Evolutionary conservation across 2,113 vertebrate genomes (phyloP).

Genomic region (Grallaria varia): DNA sequence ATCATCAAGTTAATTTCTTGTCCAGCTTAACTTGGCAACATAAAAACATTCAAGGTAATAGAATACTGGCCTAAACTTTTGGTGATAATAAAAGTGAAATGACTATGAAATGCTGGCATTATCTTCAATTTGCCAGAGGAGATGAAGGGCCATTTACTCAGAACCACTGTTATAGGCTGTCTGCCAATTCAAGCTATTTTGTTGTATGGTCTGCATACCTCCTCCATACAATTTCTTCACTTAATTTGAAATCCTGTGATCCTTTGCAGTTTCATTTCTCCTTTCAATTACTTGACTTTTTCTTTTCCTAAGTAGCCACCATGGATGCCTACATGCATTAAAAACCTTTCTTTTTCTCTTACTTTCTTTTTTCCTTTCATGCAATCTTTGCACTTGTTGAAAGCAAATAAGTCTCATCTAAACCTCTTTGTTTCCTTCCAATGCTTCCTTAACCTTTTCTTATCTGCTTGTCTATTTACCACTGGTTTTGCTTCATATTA

Average conservation of each 20-base stretch:
- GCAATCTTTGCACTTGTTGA: not conserved
- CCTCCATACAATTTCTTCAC: not conserved
- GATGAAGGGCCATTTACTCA: slow-evolving; percentile 23
- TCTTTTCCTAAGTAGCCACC: not conserved
- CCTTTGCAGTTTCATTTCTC: slow-evolving; percentile 18
- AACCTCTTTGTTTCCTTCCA: not conserved
- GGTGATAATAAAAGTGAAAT: slow-evolving; percentile 29
- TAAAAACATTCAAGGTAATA: not conserved
- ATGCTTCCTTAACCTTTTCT: not conserved
- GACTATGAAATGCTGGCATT: slow-evolving; percentile 22
- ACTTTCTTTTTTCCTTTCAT: not conserved
- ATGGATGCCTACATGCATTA: not conserved
- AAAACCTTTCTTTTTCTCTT: not conserved
- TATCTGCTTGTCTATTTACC: not conserved
- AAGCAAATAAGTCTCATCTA: not conserved
- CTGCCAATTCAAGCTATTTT: not conserved
- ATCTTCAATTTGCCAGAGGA: slow-evolving; percentile 37
- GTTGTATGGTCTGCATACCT: not conserved
- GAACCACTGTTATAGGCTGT: not conserved
- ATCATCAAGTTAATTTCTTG: not conserved
- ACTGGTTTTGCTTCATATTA: not conserved
- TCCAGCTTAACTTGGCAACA: not conserved
- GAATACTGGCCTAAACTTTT: slow-evolving; percentile 18
- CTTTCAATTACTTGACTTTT: slow-evolving; percentile 10
- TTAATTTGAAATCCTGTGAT: slow-evolving; percentile 37